phyloP scores from a whole-genome alignment of 2,113 vertebrate genomes.

The Chionis minor region DNA sequence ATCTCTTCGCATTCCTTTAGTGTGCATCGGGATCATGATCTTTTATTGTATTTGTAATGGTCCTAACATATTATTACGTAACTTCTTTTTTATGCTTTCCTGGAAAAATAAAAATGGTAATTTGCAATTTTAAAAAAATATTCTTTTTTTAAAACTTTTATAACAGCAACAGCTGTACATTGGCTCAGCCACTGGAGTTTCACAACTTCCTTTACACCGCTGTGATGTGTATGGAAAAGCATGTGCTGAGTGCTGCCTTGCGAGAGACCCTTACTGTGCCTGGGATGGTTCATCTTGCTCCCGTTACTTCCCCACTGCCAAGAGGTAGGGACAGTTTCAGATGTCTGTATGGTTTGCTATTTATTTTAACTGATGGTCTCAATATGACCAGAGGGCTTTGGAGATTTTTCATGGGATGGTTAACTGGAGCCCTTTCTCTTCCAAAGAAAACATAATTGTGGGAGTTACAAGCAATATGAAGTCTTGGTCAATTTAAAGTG shows the following conservation, averaged over 20 bases:
- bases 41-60: neutral
- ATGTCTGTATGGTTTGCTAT: neutral
- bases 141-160: neutral
- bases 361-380: slow-evolving; percentile 39
- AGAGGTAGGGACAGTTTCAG: slow-evolving; percentile 81
- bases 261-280: slow-evolving; percentile 96
- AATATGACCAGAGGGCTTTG: slow-evolving; percentile 8
- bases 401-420: slow-evolving; percentile 12
- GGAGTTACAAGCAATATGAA: neutral
- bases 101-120: neutral
- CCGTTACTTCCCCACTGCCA: slow-evolving; percentile 96
- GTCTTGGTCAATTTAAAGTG: slow-evolving; percentile 28
- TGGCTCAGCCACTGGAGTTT: slow-evolving; percentile 87
- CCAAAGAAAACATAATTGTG: slow-evolving; percentile 35
- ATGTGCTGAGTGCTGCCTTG: slow-evolving; percentile 96
- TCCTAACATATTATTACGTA: neutral
- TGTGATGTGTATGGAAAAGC: slow-evolving; percentile 96
- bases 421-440: neutral
- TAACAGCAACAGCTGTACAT: slow-evolving; percentile 95
- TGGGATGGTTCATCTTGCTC: slow-evolving; percentile 97
- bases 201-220: slow-evolving; percentile 93
- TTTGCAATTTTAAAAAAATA: neutral
- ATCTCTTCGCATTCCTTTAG: neutral
- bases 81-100: neutral
- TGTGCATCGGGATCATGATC: neutral